These are phyloP conservation scores for Tethea ocularis DNA, from an alignment of 2,888 invertebrate species.

Conservation along the genomic window DNA sequence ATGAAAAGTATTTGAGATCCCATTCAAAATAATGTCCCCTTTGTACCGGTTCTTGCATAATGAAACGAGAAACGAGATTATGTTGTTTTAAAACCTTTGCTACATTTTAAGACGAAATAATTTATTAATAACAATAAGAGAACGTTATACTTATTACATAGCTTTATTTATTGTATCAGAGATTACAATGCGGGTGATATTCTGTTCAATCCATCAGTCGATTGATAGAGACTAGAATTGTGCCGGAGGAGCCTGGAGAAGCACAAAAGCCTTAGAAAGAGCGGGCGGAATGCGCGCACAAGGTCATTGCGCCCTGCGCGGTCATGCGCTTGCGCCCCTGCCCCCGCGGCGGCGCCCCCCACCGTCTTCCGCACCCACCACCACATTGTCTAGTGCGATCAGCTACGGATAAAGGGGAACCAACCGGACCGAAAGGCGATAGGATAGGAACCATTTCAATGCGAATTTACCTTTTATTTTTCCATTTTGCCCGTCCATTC, in stretches of 20 bases:
- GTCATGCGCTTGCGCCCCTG: constrained; percentile 75
- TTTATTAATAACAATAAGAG: background rate
- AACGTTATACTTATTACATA: background rate
- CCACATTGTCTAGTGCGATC: constrained; percentile 79
- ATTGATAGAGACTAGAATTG: constrained; percentile 61
- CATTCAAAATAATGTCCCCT: constrained; percentile 18
- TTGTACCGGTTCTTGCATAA: constrained; percentile 3
- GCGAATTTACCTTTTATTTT: constrained; percentile 73
- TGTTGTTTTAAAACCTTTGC: background rate
- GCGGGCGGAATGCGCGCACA: constrained; percentile 79
- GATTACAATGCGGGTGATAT: background rate
- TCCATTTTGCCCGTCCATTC: constrained; percentile 46
- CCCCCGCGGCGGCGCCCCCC: constrained; percentile 39
- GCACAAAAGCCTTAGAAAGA: constrained; percentile 69
- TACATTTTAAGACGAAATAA: background rate
- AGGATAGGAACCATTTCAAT: constrained; percentile 77
- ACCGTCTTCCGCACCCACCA: constrained; percentile 52
- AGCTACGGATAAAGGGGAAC: constrained; percentile 78
- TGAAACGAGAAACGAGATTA: background rate
- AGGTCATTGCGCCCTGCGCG: constrained; percentile 84
- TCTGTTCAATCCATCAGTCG: constrained; percentile 31
- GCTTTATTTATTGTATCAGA: background rate
- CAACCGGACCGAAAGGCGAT: constrained; percentile 67
- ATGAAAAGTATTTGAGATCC: constrained; percentile 26
- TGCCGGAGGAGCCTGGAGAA: constrained; percentile 58